Conservation (phyloP, 1,140 invertebrate species). For the Sycobia sp. region DNA sequence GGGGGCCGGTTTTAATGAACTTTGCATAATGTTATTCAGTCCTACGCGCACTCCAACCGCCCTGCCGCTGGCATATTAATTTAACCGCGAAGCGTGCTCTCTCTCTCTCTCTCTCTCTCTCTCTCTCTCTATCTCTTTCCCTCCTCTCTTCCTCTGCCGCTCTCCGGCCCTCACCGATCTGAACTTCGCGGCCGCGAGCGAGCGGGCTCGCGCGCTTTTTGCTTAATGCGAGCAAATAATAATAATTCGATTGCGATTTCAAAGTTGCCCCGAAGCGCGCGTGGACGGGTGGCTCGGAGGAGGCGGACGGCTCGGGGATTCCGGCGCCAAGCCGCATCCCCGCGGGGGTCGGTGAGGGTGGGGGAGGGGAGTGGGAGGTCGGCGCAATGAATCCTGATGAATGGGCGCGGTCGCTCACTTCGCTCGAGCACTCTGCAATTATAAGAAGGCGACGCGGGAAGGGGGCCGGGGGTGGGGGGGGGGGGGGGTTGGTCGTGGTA, state of each 20-base stretch:
- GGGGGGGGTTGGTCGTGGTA: too few relatives aligned
- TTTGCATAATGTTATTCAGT: constrained; percentile 47
- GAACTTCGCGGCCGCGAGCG: constrained; percentile 15
- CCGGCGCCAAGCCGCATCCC: not conserved
- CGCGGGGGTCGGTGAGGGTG: too few relatives aligned
- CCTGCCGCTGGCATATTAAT: constrained; percentile 41
- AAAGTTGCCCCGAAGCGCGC: too few relatives aligned
- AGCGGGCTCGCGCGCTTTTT: not conserved
- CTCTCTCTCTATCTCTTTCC: too few relatives aligned
- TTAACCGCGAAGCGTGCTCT: constrained; percentile 33
- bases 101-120: too few relatives aligned
- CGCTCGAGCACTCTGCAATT: not conserved
- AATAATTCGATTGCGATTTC: constrained; percentile 19
- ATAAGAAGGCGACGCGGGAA: not conserved
- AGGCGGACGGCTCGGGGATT: too few relatives aligned
- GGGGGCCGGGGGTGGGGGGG: too few relatives aligned
- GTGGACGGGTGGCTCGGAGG: too few relatives aligned
- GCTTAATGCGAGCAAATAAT: not conserved
- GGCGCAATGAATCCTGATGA: constrained; percentile 13
- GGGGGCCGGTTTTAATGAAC: constrained; percentile 45
- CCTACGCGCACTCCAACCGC: constrained; percentile 38
- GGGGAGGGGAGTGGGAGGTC: too few relatives aligned
- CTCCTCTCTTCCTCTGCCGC: too few relatives aligned
- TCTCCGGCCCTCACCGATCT: not conserved
- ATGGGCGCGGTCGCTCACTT: not conserved